Evolutionary conservation across 2,113 vertebrate genomes (phyloP).

Genomic region (Rhineura floridana): DNA sequence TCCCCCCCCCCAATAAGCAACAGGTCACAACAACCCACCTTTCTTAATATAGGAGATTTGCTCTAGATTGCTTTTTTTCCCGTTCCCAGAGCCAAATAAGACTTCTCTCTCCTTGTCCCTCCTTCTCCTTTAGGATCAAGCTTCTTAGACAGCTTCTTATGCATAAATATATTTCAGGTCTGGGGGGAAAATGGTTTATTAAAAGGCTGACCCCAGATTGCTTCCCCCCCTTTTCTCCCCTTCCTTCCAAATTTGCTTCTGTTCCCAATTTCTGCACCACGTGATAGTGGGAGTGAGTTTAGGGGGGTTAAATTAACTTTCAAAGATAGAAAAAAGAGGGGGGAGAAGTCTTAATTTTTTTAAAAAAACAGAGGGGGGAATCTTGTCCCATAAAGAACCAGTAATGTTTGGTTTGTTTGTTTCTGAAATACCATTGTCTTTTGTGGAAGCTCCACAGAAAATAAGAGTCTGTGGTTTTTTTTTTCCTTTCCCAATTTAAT

Average conservation of each 20-base stretch:
- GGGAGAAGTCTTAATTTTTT: neutral
- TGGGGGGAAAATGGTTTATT: conserved; percentile 63
- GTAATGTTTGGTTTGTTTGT: conserved; percentile 22
- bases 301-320: conserved; percentile 84
- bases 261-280: conserved; percentile 83
- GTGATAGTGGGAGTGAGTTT: conserved; percentile 85
- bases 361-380: conserved; percentile 68
- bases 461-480: too few species aligned
- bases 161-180: conserved; percentile 14
- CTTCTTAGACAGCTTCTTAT: neutral
- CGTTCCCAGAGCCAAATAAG: neutral
- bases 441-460: neutral
- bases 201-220: conserved; percentile 67
- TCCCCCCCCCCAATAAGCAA: neutral
- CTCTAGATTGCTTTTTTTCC: neutral
- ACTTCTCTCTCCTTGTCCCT: neutral
- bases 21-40: neutral
- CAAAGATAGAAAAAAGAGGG: conserved; percentile 59
- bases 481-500: neutral
- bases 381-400: conserved; percentile 71
- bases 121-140: neutral
- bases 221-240: conserved; percentile 16
- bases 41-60: neutral
- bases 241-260: conserved; percentile 76
- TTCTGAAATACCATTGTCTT: conserved; percentile 67